Evolutionary conservation across 2,888 invertebrate species (phyloP).

Genomic region (Caenorhabditis becei): DNA sequence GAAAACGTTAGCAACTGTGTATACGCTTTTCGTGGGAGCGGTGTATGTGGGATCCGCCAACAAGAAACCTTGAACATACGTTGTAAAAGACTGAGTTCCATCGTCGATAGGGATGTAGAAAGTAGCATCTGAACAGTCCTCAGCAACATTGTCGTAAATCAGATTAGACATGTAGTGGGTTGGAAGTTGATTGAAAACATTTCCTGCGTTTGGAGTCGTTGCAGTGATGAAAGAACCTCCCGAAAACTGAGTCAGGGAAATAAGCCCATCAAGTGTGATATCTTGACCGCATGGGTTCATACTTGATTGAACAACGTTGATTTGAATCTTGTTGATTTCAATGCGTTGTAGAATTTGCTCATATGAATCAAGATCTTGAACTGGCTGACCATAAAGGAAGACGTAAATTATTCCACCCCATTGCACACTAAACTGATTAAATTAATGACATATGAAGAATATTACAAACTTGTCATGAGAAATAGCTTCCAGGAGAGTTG

Average conservation of each 20-base stretch:
- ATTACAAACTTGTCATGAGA: conserved; percentile 50
- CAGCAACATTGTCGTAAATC: conserved; percentile 62
- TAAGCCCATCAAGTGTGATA: conserved; percentile 59
- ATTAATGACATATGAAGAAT: background rate
- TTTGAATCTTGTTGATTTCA: conserved; percentile 64
- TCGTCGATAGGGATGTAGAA: conserved; percentile 74
- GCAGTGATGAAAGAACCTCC: conserved; percentile 67
- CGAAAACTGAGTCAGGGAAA: conserved; percentile 59
- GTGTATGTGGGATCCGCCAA: conserved; percentile 47
- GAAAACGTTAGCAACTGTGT: conserved; percentile 59
- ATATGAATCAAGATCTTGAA: conserved; percentile 57
- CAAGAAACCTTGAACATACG: conserved; percentile 63
- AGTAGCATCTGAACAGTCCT: conserved; percentile 63
- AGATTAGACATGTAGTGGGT: conserved; percentile 65
- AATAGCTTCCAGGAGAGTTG: conserved; percentile 55
- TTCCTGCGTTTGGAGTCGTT: conserved; percentile 64
- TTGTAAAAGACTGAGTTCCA: conserved; percentile 69
- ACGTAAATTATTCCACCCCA: conserved; percentile 69
- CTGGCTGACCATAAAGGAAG: conserved; percentile 66
- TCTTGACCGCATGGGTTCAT: conserved; percentile 69
- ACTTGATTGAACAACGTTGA: conserved; percentile 68
- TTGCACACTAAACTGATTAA: conserved; percentile 40
- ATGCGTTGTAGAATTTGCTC: conserved; percentile 61
- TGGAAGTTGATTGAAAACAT: conserved; percentile 66
- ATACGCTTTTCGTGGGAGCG: conserved; percentile 30